phyloP scores from a whole-genome alignment of 2,888 invertebrate genomes.

The Nemapogon koenigi region DNA sequence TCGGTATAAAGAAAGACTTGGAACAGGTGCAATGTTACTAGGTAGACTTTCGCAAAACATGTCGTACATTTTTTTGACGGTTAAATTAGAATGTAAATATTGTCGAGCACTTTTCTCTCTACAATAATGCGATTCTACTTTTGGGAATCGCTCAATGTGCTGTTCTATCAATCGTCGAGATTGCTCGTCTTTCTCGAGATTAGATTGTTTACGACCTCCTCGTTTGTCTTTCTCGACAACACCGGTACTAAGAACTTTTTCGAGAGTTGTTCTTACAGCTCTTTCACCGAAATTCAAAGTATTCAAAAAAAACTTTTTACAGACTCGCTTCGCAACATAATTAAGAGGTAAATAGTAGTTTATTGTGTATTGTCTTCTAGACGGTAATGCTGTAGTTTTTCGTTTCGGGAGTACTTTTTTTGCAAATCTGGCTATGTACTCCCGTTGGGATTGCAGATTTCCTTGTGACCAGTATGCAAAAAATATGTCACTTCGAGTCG shows the following conservation, averaged over 20 bases:
- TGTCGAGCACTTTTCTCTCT: not conserved
- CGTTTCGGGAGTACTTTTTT: not conserved
- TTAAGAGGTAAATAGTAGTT: not conserved
- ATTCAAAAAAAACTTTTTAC: not conserved
- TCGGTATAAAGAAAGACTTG: not conserved
- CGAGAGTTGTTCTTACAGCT: not conserved
- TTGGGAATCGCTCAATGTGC: not conserved
- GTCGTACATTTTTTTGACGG: not conserved
- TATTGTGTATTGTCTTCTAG: not conserved
- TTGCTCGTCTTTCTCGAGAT: not conserved
- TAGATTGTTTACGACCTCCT: not conserved
- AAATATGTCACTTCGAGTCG: not conserved
- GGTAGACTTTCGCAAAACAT: too few relatives aligned
- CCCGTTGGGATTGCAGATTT: not conserved
- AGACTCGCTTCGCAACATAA: not conserved
- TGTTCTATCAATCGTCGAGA: not conserved
- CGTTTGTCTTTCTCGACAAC: not conserved
- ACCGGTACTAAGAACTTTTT: not conserved
- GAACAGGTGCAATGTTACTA: too few relatives aligned
- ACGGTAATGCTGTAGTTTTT: not conserved
- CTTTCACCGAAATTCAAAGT: not conserved
- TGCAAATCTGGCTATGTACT: not conserved
- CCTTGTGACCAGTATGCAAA: not conserved
- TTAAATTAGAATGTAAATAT: not conserved
- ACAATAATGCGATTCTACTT: not conserved